Evolutionary conservation across 1,140 invertebrate species (phyloP).

Genomic region (Goniozus legneri): DNA sequence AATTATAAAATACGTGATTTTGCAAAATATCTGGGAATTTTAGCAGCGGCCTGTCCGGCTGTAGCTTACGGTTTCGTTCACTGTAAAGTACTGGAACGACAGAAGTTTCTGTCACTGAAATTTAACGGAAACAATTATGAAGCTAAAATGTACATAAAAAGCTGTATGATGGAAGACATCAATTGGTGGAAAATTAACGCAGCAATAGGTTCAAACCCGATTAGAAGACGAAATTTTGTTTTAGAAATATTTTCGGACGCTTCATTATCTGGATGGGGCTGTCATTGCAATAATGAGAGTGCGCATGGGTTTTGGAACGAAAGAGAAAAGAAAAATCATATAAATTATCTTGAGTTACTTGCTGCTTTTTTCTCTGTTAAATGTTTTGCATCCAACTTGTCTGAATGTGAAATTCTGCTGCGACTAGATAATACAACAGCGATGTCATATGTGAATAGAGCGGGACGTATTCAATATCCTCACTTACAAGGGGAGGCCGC

Average conservation of each 20-base stretch:
- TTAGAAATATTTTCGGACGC: constrained; percentile 6
- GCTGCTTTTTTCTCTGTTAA: constrained; percentile 32
- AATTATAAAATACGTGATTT: constrained; percentile 20
- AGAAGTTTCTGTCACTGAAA: constrained; percentile 13
- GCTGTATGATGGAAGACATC: background rate
- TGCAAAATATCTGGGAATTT: constrained; percentile 18
- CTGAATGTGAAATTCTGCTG: constrained; percentile 32
- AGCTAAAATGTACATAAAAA: constrained; percentile 5
- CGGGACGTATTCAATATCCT: background rate
- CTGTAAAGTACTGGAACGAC: constrained; percentile 17
- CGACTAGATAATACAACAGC: constrained; percentile 43
- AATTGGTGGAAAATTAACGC: constrained; percentile 3
- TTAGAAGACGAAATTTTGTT: background rate
- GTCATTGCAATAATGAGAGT: background rate
- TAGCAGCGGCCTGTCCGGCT: constrained; percentile 21
- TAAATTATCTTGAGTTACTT: constrained; percentile 36
- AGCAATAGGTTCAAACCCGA: background rate
- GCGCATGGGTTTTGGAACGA: constrained; percentile 10
- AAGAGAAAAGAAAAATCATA: constrained; percentile 19
- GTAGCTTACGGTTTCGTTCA: constrained; percentile 24
- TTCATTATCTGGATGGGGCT: constrained; percentile 5
- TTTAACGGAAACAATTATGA: constrained; percentile 13
- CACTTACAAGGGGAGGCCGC: too few species aligned
- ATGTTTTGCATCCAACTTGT: constrained; percentile 26
- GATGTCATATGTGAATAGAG: constrained; percentile 34